These are phyloP conservation scores for Colostygia pectinataria DNA, from an alignment of 2,888 invertebrate genomes.

Conservation along the genomic window DNA sequence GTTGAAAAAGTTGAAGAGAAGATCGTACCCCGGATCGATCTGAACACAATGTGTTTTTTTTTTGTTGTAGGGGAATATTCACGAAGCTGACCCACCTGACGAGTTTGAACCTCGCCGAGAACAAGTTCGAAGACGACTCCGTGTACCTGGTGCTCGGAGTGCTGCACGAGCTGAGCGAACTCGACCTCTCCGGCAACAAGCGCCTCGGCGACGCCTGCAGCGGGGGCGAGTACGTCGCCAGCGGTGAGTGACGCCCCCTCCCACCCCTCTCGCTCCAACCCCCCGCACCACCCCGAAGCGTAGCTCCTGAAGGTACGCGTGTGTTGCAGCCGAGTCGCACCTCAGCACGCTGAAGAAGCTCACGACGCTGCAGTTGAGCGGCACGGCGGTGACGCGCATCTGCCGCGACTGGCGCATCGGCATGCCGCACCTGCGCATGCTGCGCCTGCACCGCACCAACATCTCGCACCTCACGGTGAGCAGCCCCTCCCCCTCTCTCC, in stretches of 20 bases:
- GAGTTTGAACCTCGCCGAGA: slow-evolving; percentile 36
- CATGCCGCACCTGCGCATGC: slow-evolving; percentile 8
- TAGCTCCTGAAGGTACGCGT: neutral
- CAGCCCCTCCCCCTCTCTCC: neutral
- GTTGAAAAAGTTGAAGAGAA: no score
- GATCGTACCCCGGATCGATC: no score
- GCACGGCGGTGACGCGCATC: slow-evolving; percentile 18
- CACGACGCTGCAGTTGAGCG: slow-evolving; percentile 4
- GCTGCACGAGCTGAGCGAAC: slow-evolving; percentile 26
- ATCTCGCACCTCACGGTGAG: slow-evolving; percentile 12
- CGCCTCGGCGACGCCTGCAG: slow-evolving; percentile 40
- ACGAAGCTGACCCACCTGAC: slow-evolving; percentile 23
- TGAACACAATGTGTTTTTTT: no score
- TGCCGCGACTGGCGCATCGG: slow-evolving; percentile 32
- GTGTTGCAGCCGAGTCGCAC: slow-evolving; percentile 16
- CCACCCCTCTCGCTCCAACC: neutral
- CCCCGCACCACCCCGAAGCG: neutral
- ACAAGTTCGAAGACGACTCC: slow-evolving; percentile 27
- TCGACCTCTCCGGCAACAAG: slow-evolving; percentile 37
- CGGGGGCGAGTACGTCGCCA: neutral
- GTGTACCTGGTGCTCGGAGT: slow-evolving; percentile 25
- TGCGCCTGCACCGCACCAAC: slow-evolving; percentile 15
- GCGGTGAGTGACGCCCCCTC: slow-evolving; percentile 2
- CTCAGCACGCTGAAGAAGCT: slow-evolving; percentile 5
- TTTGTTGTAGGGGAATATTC: slow-evolving; percentile 39